Percentiles rank a stretch among this genome's conserved stretches.
phyloP scores from a whole-genome alignment of 2,113 vertebrate genomes.

The Stomatorhinus ivindoensis region DNA sequence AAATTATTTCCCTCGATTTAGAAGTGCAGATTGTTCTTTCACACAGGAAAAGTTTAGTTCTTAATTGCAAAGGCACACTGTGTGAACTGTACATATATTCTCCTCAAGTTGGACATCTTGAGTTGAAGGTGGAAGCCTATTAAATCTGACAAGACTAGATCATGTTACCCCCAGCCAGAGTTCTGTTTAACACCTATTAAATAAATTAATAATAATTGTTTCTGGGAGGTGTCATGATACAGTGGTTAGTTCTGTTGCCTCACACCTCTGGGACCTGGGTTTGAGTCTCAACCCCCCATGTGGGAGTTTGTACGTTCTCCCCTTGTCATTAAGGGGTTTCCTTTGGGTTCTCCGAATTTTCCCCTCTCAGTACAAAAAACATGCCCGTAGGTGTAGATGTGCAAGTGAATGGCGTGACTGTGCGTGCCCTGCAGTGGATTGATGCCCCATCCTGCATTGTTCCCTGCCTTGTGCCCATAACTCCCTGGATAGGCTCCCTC shows the following conservation, averaged over 20 bases:
- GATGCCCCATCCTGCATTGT: background rate
- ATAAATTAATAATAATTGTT: background rate
- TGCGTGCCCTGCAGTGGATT: background rate
- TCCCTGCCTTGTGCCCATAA: background rate
- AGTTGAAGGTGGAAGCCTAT: background rate
- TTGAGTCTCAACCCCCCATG: background rate
- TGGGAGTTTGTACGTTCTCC: background rate
- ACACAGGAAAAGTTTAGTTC: background rate
- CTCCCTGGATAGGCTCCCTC: background rate
- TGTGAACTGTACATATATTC: conserved; percentile 1
- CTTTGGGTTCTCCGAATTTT: background rate
- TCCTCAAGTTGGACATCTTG: background rate
- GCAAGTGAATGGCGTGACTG: background rate
- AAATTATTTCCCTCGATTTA: conserved; percentile 17
- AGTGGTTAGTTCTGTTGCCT: background rate
- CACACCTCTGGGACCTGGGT: background rate
- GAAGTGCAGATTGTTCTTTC: background rate
- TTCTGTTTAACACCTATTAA: background rate
- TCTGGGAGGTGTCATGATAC: background rate
- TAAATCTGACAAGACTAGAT: background rate
- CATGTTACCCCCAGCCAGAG: background rate
- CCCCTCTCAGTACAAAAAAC: background rate
- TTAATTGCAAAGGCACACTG: background rate
- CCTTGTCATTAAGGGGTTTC: background rate
- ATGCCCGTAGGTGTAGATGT: background rate